A percentile compares a stretch with the other conserved stretches of the same genome.
These are phyloP conservation scores for Rhagologus leucostigma DNA, from an alignment of 2,113 vertebrate species.

Conservation along the genomic window DNA sequence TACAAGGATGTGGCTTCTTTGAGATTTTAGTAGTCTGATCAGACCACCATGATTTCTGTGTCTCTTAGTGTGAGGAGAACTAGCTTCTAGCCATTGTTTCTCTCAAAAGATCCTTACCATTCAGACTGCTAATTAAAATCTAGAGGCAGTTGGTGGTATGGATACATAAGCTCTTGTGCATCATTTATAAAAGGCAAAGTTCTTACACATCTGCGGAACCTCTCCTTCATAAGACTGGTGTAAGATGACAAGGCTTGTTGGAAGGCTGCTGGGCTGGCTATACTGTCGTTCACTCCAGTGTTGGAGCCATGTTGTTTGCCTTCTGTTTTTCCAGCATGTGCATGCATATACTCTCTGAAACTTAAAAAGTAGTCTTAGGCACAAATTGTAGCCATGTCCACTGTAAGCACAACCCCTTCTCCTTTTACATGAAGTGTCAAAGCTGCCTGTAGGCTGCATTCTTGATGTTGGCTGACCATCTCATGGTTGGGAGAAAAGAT, in stretches of 20 bases:
- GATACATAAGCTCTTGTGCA: background rate
- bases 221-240: background rate
- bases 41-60: background rate
- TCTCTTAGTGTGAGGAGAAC: background rate
- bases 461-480: background rate
- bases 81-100: background rate
- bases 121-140: background rate
- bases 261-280: background rate
- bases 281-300: rapidly evolving
- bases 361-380: background rate
- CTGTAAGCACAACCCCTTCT: background rate
- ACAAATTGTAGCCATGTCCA: background rate
- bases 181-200: background rate
- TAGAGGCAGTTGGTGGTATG: background rate
- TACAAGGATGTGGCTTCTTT: background rate
- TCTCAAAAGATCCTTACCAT: background rate
- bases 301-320: background rate
- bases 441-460: background rate
- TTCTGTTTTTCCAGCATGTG: background rate
- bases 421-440: background rate
- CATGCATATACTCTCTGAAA: background rate
- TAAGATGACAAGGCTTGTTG: background rate
- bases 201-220: background rate
- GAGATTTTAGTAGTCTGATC: background rate
- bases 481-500: background rate